Evolutionary conservation across 2,113 vertebrate species (phyloP), one percentile per base, ranked within the genome.

Genomic region (Cyanistes caeruleus): DNA sequence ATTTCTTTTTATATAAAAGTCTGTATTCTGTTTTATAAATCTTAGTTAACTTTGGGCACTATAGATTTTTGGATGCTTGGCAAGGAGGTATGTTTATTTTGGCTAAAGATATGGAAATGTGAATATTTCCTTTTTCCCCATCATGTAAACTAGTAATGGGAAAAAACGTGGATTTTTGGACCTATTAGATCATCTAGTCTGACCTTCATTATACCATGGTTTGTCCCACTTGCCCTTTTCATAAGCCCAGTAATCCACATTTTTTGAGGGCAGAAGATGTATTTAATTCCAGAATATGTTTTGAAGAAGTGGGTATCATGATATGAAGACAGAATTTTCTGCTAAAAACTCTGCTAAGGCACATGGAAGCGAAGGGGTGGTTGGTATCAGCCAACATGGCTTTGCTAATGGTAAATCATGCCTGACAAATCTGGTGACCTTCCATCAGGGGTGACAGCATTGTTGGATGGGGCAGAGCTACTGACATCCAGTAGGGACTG

Each of bases 81-180:
- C 94, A 95, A 94, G 78, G 33, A 96, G 16, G 10, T 94, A 55
- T 97, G 92, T 97, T 95, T 96, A 75, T 91, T 97, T 98, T 98
- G 96, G 95, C 95, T 92, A 83, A 65, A 68, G 87, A 41, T 93
- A 24, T 89, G 95, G 97, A 98, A 98, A 97, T 3, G 1, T 62
- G 60, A 87, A 92, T 90, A 62, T 85, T 95, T 95, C 63, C 52
- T 89, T 97, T 79, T 97, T 97, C 95, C 95, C 92, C 95, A 89
- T 97, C 95, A 91, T 96, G 81, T 94, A 96, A 97, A 97, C 96
- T 90, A 96, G 69, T 94, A 96, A 87, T 97, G 94, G 95, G 95
- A 97, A 95, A 81, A 94, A 85, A 37, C 83, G 69, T 92, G 77
- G 82, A 59, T 84, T 78, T 96, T 89, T 81, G 6, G 35, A 82